These are phyloP conservation scores for Corvus hawaiiensis DNA, from an alignment of 2,113 vertebrate genomes.

Conservation along the genomic window DNA sequence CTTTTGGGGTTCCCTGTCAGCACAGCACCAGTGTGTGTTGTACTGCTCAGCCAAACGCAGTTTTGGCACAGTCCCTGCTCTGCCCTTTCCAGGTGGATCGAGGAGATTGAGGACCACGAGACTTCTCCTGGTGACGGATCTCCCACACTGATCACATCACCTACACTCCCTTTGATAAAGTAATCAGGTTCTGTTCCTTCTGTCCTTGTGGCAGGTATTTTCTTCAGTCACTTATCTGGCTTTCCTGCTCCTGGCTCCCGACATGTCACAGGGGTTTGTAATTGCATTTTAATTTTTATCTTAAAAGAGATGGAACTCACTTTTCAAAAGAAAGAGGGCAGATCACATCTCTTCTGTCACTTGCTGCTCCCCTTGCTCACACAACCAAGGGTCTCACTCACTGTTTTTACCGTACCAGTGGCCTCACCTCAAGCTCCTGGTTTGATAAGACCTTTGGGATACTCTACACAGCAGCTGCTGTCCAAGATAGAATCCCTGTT, in stretches of 20 bases:
- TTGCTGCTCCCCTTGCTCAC: not conserved
- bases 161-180: not conserved
- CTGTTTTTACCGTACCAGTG: not conserved
- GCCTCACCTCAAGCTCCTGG: not conserved
- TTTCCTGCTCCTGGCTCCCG: not conserved
- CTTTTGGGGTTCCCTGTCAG: not conserved
- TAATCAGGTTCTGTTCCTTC: not conserved
- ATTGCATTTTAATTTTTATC: not conserved
- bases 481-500: not conserved
- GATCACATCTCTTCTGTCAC: not conserved
- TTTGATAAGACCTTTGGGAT: not conserved
- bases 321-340: not conserved
- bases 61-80: not conserved
- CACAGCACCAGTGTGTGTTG: accelerated
- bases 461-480: not conserved
- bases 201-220: not conserved
- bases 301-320: not conserved
- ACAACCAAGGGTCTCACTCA: not conserved
- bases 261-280: not conserved
- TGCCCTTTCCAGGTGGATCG: not conserved
- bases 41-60: not conserved
- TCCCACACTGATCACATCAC: not conserved
- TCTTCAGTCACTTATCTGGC: not conserved
- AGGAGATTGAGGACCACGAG: not conserved
- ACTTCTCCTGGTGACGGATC: not conserved